Evolutionary conservation across 1,140 invertebrate genomes (phyloP).

Genomic region (Drosophila suzukii): DNA sequence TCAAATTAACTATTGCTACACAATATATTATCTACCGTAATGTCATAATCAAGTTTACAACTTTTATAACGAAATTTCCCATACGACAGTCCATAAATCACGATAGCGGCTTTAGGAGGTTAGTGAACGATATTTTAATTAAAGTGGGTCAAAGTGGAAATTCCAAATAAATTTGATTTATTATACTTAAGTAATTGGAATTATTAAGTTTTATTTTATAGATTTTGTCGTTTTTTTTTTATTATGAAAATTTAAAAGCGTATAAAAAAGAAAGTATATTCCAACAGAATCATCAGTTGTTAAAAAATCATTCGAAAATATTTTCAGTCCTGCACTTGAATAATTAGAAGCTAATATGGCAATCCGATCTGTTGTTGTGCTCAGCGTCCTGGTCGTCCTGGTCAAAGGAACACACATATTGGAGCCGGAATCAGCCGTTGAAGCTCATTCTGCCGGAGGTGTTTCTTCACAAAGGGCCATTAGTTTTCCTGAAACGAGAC

Average conservation of each 20-base stretch:
- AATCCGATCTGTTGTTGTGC: background rate
- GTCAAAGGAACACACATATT: conserved; percentile 2
- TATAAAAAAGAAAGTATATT: conserved; percentile 5
- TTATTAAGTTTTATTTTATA: background rate
- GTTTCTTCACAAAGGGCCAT: conserved; percentile 5
- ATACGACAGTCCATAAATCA: too few relatives aligned
- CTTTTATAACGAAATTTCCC: too few relatives aligned
- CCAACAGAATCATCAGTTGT: background rate
- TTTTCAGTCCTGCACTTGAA: too few relatives aligned
- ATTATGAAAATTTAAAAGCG: background rate
- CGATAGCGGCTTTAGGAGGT: background rate
- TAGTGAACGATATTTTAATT: background rate
- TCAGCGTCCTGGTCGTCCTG: conserved; percentile 7
- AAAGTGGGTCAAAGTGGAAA: conserved; percentile 5
- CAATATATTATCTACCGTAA: too few relatives aligned
- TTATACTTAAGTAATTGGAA: background rate
- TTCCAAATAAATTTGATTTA: conserved; percentile 11
- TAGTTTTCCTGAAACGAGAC: conserved; percentile 13
- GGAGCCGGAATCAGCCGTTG: background rate
- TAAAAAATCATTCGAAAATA: background rate
- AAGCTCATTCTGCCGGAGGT: background rate
- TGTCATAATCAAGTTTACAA: too few relatives aligned
- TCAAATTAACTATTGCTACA: too few relatives aligned
- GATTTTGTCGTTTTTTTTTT: background rate
- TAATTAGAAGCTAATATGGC: conserved; percentile 1